Base-by-base conservation (phyloP, 1,140 invertebrate species). In the Eupristina koningsbergeri region DNA sequence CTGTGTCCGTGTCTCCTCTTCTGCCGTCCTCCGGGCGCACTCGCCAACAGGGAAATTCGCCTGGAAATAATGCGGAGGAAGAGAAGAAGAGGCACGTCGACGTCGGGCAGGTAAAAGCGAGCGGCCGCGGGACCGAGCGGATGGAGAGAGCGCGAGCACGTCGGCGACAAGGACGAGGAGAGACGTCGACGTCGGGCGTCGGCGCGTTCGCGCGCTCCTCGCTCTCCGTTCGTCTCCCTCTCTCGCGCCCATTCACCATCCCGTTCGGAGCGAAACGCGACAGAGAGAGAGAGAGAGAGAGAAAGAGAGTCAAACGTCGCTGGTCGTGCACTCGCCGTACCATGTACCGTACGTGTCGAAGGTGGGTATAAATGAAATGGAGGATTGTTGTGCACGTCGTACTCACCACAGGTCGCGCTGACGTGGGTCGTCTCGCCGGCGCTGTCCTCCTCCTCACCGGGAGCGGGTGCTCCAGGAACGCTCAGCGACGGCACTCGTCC, bases 381-480 rank as follows among this genome's bases (percentile, higher is more conserved):
- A 41, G 67, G 67, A 71, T 36, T 71, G n/a, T 36, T 19, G 76
- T 58, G 58, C 34, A 17, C 34, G 39, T 47, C 13, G 29, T 88
- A 89, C 89, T 89, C 87, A 89, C 89, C 88, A 88, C 88, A 88
- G 86, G 86, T 85, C 86, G 84, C 88, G 88, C 86, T 88, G 88
- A 87, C 86, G 87, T 87, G 87, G 64, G 86, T 85, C 85, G 87
- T 75, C 45, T 85, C 85, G 85, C 84, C 29, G 69, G 31, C 6
- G 22, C 69, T 31, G n/a, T 19, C 41, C 19, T 76, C 74, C 76
- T 77, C 26, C 53, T 58, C 9, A 47, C 61, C 31, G 47, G 47
- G 13, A 8, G 8, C 7, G 2, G 47, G 7, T 15, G 41, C 41
- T 7, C 6, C 41, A 45, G 41, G 9, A 15, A 7, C 53, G 47